Percentiles rank a stretch among this genome's conserved stretches.
These are phyloP conservation scores for Coreoperca whiteheadi DNA, from an alignment of 2,113 vertebrate species.

Conservation along the genomic window DNA sequence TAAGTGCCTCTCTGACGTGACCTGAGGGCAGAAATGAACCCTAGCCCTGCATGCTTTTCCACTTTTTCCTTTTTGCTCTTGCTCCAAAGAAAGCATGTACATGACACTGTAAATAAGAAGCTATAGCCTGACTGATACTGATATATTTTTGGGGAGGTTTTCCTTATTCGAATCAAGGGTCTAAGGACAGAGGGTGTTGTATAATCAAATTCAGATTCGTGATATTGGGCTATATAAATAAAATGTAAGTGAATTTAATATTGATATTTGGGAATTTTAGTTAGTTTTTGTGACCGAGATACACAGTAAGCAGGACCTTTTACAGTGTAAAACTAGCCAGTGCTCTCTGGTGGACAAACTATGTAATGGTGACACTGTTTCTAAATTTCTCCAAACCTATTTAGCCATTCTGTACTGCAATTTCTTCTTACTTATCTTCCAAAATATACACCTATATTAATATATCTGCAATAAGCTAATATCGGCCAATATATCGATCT, in stretches of 20 bases:
- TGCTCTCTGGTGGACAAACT: conserved; percentile 18
- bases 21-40: neutral
- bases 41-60: neutral
- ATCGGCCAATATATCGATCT: neutral
- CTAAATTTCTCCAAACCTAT: neutral
- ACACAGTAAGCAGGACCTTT: neutral
- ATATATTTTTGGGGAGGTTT: neutral
- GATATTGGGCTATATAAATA: too few relatives aligned
- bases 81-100: neutral
- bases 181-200: too few relatives aligned
- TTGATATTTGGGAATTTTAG: too few relatives aligned
- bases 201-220: too few relatives aligned
- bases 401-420: neutral
- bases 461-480: neutral
- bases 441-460: too few relatives aligned
- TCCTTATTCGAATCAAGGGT: too few relatives aligned
- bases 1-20: neutral
- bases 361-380: neutral
- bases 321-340: neutral
- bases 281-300: neutral
- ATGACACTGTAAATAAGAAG: neutral
- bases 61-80: neutral
- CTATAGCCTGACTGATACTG: neutral
- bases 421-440: neutral
- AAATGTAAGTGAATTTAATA: too few relatives aligned